These are phyloP conservation scores for Meta bourneti DNA, from an alignment of 2,888 invertebrate genomes.

Conservation along the genomic window DNA sequence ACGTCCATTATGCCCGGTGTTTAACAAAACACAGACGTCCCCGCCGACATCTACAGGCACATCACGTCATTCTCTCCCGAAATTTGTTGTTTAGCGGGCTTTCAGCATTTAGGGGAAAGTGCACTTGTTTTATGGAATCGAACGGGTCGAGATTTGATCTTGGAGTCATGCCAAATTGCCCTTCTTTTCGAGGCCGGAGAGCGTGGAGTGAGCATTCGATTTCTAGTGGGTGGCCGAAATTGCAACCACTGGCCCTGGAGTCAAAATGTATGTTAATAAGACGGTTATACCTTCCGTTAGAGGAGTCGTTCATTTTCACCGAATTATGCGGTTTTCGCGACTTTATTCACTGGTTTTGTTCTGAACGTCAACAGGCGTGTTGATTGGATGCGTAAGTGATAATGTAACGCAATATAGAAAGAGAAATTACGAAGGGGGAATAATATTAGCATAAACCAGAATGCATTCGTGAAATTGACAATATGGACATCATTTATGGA, in stretches of 20 bases:
- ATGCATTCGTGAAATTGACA: no score
- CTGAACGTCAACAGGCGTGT: no score
- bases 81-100: slow-evolving; percentile 50
- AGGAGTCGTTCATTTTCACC: no score
- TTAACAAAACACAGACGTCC: slow-evolving; percentile 50
- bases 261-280: no score
- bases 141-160: slow-evolving; percentile 18
- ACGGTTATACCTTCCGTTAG: no score
- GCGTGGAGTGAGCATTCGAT: background rate
- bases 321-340: no score
- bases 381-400: no score
- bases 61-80: slow-evolving; percentile 30
- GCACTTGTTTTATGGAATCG: slow-evolving; percentile 33
- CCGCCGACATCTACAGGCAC: slow-evolving; percentile 3
- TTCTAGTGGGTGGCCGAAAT: background rate
- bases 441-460: no score
- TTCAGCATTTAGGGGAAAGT: slow-evolving; percentile 32
- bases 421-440: no score
- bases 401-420: no score
- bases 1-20: slow-evolving; percentile 12
- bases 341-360: no score
- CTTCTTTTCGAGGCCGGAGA: background rate
- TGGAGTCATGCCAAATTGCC: slow-evolving; percentile 51
- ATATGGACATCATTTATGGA: no score
- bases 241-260: background rate